Evolutionary conservation across 2,797 vertebrate species (phyloP).

Genomic region (Microctenopoma lineatum): DNA sequence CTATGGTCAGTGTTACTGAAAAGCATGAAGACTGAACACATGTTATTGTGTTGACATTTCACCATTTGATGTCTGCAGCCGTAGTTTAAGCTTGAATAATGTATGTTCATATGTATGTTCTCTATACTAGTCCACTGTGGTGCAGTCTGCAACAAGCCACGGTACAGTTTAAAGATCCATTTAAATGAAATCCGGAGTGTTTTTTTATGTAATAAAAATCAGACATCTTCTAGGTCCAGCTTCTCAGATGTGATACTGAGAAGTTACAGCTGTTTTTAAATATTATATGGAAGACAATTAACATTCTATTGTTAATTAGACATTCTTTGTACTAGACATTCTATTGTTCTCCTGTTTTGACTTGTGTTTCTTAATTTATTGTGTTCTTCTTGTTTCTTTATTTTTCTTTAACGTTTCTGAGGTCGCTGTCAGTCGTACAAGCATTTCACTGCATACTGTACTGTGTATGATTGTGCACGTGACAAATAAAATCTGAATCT

Average conservation of each 20-base stretch:
- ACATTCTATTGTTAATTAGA: too few species aligned
- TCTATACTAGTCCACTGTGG: not conserved
- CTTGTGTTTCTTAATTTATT: too few species aligned
- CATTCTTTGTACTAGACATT: too few species aligned
- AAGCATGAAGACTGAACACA: conserved; percentile 13
- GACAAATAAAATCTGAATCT: too few species aligned
- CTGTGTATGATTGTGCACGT: too few species aligned
- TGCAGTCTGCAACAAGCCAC: not conserved
- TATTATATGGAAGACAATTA: not conserved
- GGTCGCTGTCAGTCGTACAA: too few species aligned
- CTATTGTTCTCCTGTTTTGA: too few species aligned
- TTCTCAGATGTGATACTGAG: not conserved
- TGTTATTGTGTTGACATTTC: conserved; percentile 44
- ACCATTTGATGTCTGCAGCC: conserved; percentile 15
- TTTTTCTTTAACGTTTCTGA: too few species aligned
- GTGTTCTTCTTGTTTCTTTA: too few species aligned
- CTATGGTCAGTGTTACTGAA: conserved; percentile 37
- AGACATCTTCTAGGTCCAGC: not conserved
- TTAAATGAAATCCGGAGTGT: not conserved
- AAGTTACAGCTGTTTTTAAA: not conserved
- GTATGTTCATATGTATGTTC: not conserved
- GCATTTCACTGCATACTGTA: too few species aligned
- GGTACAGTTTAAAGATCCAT: not conserved
- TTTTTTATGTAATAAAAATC: not conserved
- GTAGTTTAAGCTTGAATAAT: conserved; percentile 33